Evolutionary conservation across 2,888 invertebrate genomes (phyloP).

Genomic region (Ernsta delagoae): DNA sequence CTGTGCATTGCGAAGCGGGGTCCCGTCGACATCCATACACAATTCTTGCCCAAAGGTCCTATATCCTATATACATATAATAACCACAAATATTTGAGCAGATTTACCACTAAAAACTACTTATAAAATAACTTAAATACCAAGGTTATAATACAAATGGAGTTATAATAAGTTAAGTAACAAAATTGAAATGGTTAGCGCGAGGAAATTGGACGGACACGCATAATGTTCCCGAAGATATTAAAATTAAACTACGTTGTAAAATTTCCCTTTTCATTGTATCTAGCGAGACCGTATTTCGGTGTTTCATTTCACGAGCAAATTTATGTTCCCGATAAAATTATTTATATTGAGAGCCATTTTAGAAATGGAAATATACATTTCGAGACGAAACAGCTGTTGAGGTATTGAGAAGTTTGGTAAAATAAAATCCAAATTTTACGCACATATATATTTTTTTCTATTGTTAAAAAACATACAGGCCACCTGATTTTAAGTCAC

Average conservation of each 20-base stretch:
- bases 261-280: slow-evolving; percentile 44
- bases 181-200: slow-evolving; percentile 40
- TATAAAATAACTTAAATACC: too few relatives aligned
- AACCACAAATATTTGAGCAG: too few relatives aligned
- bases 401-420: not conserved
- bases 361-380: slow-evolving; percentile 9
- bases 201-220: slow-evolving; percentile 45
- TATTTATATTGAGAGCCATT: slow-evolving; percentile 30
- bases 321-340: slow-evolving; percentile 36
- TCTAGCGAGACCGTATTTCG: slow-evolving; percentile 38
- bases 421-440: not conserved
- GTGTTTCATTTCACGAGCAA: slow-evolving; percentile 39
- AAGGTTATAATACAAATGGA: not conserved
- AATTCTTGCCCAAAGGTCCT: too few relatives aligned
- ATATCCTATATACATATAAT: too few relatives aligned
- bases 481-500: too few relatives aligned
- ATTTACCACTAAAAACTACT: too few relatives aligned
- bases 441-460: not conserved
- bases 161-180: not conserved
- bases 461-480: too few relatives aligned
- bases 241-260: slow-evolving; percentile 45
- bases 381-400: slow-evolving; percentile 7
- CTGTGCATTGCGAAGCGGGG: too few relatives aligned
- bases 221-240: slow-evolving; percentile 45
- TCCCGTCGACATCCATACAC: too few relatives aligned